A percentile compares a stretch with the other conserved stretches of the same genome.
Conservation (phyloP, 1,140 invertebrate species). For the Eubasilissa regina region DNA sequence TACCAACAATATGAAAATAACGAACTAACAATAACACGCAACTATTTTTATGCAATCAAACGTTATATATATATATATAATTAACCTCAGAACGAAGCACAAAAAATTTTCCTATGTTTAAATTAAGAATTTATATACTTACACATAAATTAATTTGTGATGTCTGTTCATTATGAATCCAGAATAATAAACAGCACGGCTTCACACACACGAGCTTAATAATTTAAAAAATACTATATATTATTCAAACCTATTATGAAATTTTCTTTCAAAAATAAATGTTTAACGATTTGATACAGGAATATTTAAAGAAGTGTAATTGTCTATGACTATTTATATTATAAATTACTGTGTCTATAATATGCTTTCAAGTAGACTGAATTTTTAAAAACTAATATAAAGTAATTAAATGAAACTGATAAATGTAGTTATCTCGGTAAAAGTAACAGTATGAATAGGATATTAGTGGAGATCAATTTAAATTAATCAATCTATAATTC, state of each 20-base stretch:
- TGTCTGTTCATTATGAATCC: constrained; percentile 19
- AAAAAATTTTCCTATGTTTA: constrained; percentile 18
- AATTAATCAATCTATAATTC: no score
- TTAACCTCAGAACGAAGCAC: constrained; percentile 26
- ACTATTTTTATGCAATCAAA: constrained; percentile 30
- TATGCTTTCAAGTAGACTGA: constrained; percentile 59
- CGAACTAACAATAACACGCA: constrained; percentile 3
- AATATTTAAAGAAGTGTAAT: constrained; percentile 42
- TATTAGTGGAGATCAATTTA: not conserved
- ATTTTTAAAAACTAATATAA: constrained; percentile 35
- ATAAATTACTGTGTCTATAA: constrained; percentile 54
- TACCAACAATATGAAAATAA: constrained; percentile 11
- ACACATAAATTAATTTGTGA: constrained; percentile 30
- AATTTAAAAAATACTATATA: constrained; percentile 19
- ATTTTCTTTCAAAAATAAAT: constrained; percentile 36
- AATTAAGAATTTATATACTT: constrained; percentile 27
- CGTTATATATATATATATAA: not conserved
- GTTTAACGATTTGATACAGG: constrained; percentile 47
- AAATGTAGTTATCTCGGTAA: constrained; percentile 18
- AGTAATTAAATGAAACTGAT: constrained; percentile 41
- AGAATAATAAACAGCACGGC: constrained; percentile 33
- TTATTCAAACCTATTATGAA: constrained; percentile 21
- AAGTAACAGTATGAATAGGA: constrained; percentile 13
- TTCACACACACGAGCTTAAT: constrained; percentile 50
- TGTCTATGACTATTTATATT: constrained; percentile 49